Base-by-base conservation (phyloP, 2,113 vertebrate genomes). In the Canis aureus region DNA sequence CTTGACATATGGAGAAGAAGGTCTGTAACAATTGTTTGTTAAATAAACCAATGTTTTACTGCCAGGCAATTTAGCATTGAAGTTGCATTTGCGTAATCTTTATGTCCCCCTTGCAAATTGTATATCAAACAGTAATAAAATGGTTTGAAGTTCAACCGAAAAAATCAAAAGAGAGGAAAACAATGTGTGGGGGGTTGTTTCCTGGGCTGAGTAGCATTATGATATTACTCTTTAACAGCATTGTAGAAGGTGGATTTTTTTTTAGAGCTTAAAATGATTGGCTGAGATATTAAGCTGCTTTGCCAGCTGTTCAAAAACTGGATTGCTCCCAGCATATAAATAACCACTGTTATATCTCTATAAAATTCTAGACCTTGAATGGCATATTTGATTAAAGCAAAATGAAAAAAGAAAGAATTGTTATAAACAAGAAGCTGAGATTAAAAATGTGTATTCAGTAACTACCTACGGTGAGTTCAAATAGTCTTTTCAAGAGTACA, bases 281-380 rank as follows among this genome's bases (percentile, higher is more conserved):
- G 93, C 67, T 89, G 93, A 97, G 84, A 97, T 79, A 97, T 95
- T 97, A 98, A 98, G 97, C 83, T 76, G 93, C 93, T 97, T 95
- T 98, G 82, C 97, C 90, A 97, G 94, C 81, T 98, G 59, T 95
- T 98, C 59, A 96, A 93, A 97, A 97, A 81, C 55, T 85, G 91
- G 60, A 96, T 94, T 96, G 81, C 97, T 97, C 93, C 92, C 97
- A 98, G 95, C 51, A 93, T 98, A 90, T 98, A 96, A 98, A 97
- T 98, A 97, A 88, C 89, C 95, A 29, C 94, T 97, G 80, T 97
- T 97, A 96, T 97, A 97, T 76, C 53, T 80, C 95, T 71, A 96
- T 97, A 97, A 98, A 98, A 97, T 98, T 82, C 83, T 97, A 92
- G 79, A 92, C 94, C 97, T 98, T 98, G 95, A 96, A 94, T 97